phyloP scores from a whole-genome alignment of 2,797 vertebrate genomes.

The Monodelphis domestica region DNA sequence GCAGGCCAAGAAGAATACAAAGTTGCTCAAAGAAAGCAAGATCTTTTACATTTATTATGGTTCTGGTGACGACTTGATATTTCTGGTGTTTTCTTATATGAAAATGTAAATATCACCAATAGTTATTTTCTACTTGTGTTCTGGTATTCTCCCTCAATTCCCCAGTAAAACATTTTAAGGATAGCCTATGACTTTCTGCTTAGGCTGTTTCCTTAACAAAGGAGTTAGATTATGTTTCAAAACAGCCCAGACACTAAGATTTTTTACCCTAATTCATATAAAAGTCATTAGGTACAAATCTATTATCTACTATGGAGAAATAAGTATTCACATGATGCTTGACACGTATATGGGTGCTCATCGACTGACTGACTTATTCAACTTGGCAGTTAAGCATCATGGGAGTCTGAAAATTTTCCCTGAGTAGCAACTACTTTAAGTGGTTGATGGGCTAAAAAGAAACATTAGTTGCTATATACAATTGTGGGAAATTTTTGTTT shows the following conservation, averaged over 20 bases:
- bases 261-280: constrained; percentile 71
- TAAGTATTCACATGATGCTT: constrained; percentile 37
- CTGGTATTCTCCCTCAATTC: constrained; percentile 48
- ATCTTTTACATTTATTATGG: neutral
- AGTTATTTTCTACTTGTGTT: constrained; percentile 45
- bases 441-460: constrained; percentile 9
- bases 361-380: neutral
- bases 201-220: constrained; percentile 62
- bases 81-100: constrained; percentile 40
- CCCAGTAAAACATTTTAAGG: constrained; percentile 69
- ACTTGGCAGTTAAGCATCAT: constrained; percentile 68
- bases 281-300: constrained; percentile 73
- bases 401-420: constrained; percentile 65
- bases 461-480: constrained; percentile 40
- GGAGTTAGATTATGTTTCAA: constrained; percentile 64
- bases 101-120: constrained; percentile 45
- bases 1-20: constrained; percentile 51
- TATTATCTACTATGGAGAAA: constrained; percentile 58
- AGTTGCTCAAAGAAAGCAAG: constrained; percentile 36
- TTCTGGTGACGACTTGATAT: constrained; percentile 20
- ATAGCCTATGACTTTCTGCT: constrained; percentile 73
- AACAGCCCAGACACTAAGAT: constrained; percentile 56
- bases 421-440: constrained; percentile 56
- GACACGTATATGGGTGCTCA: neutral
- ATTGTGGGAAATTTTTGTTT: constrained; percentile 62